A percentile compares a stretch with the other conserved stretches of the same genome.
Evolutionary conservation across 1,140 invertebrate genomes (phyloP).

Genomic region (Drosophila bifasciata): DNA sequence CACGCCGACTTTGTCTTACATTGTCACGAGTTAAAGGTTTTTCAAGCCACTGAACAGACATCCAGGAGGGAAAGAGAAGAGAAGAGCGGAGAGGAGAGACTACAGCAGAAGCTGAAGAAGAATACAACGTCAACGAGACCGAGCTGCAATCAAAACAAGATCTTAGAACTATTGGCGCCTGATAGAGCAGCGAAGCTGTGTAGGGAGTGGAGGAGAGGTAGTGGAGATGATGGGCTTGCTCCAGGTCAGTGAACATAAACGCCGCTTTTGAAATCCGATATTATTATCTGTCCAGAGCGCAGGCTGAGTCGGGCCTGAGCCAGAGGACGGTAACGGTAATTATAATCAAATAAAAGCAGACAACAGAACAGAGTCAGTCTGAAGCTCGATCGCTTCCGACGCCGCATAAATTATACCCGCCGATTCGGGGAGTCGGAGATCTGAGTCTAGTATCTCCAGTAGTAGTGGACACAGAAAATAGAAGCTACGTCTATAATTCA

Average conservation of each 20-base stretch:
- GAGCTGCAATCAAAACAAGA: conserved; percentile 77
- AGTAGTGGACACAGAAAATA: conserved; percentile 48
- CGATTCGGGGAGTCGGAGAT: no score
- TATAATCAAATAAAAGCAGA: conserved; percentile 82
- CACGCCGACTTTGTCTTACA: conserved; percentile 43
- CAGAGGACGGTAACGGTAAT: conserved; percentile 65
- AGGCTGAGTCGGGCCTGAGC: no score
- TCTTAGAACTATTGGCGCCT: conserved; percentile 82
- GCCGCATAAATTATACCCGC: conserved; percentile 69
- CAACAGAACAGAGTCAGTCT: conserved; percentile 22
- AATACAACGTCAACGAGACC: conserved; percentile 57
- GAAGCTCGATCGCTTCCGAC: conserved; percentile 64
- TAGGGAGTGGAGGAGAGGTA: not conserved
- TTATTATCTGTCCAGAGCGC: conserved; percentile 57
- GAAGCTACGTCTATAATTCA: conserved; percentile 79
- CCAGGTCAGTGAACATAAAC: conserved; percentile 75
- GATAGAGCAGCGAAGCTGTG: conserved; percentile 22
- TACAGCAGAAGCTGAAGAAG: conserved; percentile 41
- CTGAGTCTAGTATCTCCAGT: no score
- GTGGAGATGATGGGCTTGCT: not conserved
- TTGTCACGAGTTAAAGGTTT: conserved; percentile 80
- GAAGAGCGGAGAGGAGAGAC: not conserved
- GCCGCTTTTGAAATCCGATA: conserved; percentile 77
- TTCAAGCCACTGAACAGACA: conserved; percentile 74
- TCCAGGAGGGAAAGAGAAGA: conserved; percentile 6